A percentile compares a stretch with the other conserved stretches of the same genome.
Evolutionary conservation across 2,797 vertebrate genomes (phyloP).

Genomic region (Pseudocheirus occidentalis): DNA sequence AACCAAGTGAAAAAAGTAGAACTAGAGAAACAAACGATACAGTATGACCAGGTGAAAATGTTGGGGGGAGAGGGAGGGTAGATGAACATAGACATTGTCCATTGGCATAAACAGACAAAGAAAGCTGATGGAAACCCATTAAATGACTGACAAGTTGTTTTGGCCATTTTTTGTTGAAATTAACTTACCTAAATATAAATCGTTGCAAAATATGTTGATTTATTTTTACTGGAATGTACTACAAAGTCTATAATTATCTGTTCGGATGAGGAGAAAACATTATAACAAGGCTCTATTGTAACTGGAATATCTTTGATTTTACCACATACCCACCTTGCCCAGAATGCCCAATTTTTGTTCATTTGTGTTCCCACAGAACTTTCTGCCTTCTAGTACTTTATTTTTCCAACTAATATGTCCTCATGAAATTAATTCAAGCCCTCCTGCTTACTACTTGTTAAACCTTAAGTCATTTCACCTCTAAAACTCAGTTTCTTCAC

Average conservation of each 20-base stretch:
- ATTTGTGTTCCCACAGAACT: neutral
- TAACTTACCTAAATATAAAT: neutral
- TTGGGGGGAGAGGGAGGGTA: too few species aligned
- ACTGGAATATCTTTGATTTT: neutral
- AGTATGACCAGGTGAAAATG: neutral
- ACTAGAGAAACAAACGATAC: neutral
- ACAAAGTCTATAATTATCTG: neutral
- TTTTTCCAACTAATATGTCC: neutral
- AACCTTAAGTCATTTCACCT: neutral
- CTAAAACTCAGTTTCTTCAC: neutral
- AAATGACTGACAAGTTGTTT: neutral
- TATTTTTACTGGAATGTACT: neutral
- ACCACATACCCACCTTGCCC: neutral
- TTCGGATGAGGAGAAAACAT: neutral
- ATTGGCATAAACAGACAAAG: neutral
- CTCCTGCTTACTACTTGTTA: neutral
- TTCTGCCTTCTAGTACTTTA: neutral
- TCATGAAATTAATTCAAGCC: neutral
- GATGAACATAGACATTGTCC: too few species aligned
- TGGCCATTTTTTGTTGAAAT: neutral
- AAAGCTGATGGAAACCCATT: neutral
- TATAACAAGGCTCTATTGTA: neutral
- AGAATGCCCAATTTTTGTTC: neutral
- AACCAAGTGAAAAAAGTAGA: neutral
- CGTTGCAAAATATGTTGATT: neutral